Conservation (phyloP, 2,888 invertebrate species). For the Drosophila bunnanda region DNA sequence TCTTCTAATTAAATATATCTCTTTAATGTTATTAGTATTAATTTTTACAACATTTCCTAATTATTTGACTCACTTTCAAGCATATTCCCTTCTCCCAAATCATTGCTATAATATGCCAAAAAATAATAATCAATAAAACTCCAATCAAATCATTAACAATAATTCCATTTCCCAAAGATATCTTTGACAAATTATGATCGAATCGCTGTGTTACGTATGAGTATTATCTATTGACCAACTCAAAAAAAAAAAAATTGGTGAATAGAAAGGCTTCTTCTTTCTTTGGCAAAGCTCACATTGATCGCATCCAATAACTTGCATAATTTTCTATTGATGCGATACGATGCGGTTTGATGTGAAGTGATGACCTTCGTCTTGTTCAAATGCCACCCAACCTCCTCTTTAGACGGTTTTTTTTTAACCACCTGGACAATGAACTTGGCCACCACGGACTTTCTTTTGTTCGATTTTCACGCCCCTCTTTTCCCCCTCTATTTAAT, state of each 20-base stretch:
- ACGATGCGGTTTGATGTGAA: conserved; percentile 13
- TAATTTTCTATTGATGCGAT: conserved; percentile 31
- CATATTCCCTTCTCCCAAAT: conserved; percentile 2
- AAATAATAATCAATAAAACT: background rate
- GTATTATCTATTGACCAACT: conserved; percentile 29
- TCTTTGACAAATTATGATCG: conserved; percentile 30
- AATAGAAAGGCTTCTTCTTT: conserved; percentile 40
- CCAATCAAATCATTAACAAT: conserved; percentile 23
- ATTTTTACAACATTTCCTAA: background rate
- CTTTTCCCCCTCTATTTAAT: conserved; percentile 22
- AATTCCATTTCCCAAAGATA: conserved; percentile 19
- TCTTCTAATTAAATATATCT: too few relatives aligned
- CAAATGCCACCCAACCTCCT: conserved; percentile 5
- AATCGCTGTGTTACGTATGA: conserved; percentile 29
- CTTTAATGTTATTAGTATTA: background rate
- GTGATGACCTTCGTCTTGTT: conserved; percentile 41
- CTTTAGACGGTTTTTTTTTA: background rate
- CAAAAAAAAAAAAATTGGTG: background rate
- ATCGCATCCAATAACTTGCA: conserved; percentile 36
- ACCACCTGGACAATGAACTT: conserved; percentile 68
- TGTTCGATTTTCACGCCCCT: conserved; percentile 37
- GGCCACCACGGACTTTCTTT: conserved; percentile 69
- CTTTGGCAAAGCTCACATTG: conserved; percentile 9
- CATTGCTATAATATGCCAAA: background rate
- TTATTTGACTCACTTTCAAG: background rate